Conservation (phyloP, 2,113 vertebrate genomes). For the Nipponia nippon region DNA sequence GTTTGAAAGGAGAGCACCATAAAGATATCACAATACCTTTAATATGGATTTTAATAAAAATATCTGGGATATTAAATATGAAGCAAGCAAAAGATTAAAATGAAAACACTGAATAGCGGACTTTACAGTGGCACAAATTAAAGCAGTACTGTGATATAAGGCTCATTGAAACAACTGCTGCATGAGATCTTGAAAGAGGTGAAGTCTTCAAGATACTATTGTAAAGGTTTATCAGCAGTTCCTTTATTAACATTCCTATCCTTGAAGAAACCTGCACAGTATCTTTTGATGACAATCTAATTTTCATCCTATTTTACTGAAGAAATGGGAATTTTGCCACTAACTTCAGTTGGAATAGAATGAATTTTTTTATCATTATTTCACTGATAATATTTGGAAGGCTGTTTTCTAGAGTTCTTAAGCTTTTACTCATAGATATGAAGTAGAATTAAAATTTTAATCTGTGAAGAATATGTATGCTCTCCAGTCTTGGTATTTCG, state of each 20-base stretch:
- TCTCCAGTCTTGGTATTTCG: neutral
- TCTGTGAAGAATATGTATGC: neutral
- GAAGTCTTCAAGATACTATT: neutral
- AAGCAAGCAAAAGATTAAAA: conserved; percentile 16
- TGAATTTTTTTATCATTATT: neutral
- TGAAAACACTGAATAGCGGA: neutral
- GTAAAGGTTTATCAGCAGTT: conserved; percentile 35
- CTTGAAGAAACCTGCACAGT: neutral
- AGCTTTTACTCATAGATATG: neutral
- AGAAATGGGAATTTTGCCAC: neutral
- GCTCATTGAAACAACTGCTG: neutral
- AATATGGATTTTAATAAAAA: conserved; percentile 51
- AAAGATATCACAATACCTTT: conserved; percentile 21
- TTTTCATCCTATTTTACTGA: conserved; percentile 18
- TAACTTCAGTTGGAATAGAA: neutral
- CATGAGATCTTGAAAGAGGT: neutral
- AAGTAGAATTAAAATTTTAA: neutral
- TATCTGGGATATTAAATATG: neutral
- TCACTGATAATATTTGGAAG: neutral
- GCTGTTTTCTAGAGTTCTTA: neutral
- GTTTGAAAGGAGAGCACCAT: neutral
- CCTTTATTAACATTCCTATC: conserved; percentile 9
- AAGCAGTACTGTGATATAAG: neutral
- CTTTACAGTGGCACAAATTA: neutral
- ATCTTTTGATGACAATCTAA: conserved; percentile 17